Base-by-base conservation (phyloP, 2,888 invertebrate species). In the Melanophora roralis region DNA sequence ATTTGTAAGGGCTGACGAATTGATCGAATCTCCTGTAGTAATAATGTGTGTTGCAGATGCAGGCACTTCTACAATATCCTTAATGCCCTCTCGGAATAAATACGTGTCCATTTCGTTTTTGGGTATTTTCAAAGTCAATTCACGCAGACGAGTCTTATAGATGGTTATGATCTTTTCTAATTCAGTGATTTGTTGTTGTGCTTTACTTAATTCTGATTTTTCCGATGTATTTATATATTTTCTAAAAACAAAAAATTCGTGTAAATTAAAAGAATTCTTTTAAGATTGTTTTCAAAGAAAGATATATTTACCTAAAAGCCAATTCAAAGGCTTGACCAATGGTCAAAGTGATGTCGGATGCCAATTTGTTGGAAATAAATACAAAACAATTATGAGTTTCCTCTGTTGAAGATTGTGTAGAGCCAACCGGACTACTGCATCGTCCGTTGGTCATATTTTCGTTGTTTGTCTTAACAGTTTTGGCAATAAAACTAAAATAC, bases 321-420 rank as follows among this genome's bases (percentile, higher is more conserved):
- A 99, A 92, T 91, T 99, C 98, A 90, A 99, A 99, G 0, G 99
- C 98, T 90, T 99, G 98, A 9, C 99, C 99, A 84, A 99, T 98
- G 11, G 98, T 99, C 81, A 99, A 91, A 47, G 98, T 99, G 81
- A 99, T 98, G 89, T 99, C 98, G 85, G 98, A 98, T 1, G 98
- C 98, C 87, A 98, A 91, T 91, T 98, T 98, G 85, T 98, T 98
- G 81, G 98, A 98, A 80, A 98, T 95, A 88, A 99, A 99, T 16
- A 99, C 98, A 90, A 98, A 99, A 89, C 99, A 99, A 86, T 95
- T 95, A 89, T 99, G 98, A 82, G 93, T 93, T 85, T 97, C 96
- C 62, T 93, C 93, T 14, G 81, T 92, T 91, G 84, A 90, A 57
- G 82, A 76, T 71, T 84, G 83, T 49, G 83, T 82, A 47, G 82